Evolutionary conservation across 1,140 invertebrate genomes (phyloP).

Genomic region (Formica exsecta): DNA sequence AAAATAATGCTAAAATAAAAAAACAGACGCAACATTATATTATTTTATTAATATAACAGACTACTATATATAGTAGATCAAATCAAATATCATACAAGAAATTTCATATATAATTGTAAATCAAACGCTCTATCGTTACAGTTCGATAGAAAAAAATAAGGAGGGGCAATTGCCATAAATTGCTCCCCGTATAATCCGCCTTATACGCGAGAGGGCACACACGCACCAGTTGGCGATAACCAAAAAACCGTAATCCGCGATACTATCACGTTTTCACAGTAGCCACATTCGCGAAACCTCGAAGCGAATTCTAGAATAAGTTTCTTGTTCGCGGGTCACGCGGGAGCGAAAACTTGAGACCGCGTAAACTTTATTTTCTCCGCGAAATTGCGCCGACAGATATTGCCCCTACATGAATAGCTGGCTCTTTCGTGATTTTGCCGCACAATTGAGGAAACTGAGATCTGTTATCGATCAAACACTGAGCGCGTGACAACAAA

Average conservation of each 20-base stretch:
- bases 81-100: constrained; percentile 6
- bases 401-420: constrained; percentile 31
- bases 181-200: constrained; percentile 28
- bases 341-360: constrained; percentile 34
- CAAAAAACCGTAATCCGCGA: constrained; percentile 20
- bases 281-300: constrained; percentile 20
- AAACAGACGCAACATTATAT: neutral
- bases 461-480: constrained; percentile 42
- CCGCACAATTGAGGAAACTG: constrained; percentile 18
- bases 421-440: constrained; percentile 19
- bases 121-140: neutral
- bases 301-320: constrained; percentile 42
- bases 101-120: constrained; percentile 12
- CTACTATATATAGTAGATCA: neutral
- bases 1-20: neutral
- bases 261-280: constrained; percentile 21
- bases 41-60: neutral
- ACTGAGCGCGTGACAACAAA: neutral
- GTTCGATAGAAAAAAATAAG: constrained; percentile 36
- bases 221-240: constrained; percentile 27
- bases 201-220: constrained; percentile 21
- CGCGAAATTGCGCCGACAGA: constrained; percentile 36
- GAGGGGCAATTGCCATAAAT: constrained; percentile 1
- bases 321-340: constrained; percentile 52
- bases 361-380: constrained; percentile 54